phyloP scores from a whole-genome alignment of 2,888 invertebrate genomes.

The Phengaris alcon region DNA sequence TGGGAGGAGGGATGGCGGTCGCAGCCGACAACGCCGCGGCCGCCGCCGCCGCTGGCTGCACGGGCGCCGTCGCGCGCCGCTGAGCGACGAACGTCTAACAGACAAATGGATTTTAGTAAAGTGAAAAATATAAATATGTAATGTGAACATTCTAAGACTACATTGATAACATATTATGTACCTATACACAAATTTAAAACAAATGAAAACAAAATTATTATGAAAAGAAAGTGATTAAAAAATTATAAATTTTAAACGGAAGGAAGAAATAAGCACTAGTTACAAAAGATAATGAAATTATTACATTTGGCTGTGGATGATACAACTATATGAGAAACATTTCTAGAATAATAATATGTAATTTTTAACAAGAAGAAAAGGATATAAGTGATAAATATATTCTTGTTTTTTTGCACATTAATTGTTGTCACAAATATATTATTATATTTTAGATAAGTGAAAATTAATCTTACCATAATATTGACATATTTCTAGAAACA shows the following conservation, averaged over 20 bases:
- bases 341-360: neutral
- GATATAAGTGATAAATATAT: neutral
- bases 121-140: neutral
- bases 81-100: constrained; percentile 70
- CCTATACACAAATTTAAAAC: no score
- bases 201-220: no score
- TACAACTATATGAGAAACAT: no score
- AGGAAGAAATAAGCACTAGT: no score
- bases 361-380: neutral
- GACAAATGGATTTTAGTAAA: neutral
- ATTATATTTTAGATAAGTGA: neutral
- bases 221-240: no score
- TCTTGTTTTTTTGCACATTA: neutral
- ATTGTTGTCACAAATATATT: neutral
- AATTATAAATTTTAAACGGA: no score
- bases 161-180: no score
- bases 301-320: no score
- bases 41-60: constrained; percentile 74
- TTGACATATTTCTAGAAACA: constrained; percentile 53
- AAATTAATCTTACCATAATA: constrained; percentile 47
- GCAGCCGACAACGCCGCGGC: constrained; percentile 73
- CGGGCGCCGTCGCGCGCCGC: constrained; percentile 72
- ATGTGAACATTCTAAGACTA: neutral
- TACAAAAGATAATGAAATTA: no score
- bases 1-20: constrained; percentile 73